Evolutionary conservation across 2,888 invertebrate species (phyloP).

Genomic region (Antitype chi): DNA sequence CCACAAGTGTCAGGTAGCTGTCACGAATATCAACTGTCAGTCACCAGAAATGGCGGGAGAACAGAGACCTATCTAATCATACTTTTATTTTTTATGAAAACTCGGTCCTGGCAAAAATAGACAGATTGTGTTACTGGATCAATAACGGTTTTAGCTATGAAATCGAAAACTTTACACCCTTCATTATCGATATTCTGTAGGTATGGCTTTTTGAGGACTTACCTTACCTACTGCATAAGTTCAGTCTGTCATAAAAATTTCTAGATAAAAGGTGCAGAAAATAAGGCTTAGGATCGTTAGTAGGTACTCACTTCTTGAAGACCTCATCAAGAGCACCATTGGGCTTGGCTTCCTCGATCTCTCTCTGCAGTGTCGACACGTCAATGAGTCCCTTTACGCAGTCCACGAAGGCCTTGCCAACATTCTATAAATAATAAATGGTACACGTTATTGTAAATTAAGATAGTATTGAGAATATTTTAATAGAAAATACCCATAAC

Average conservation of each 20-base stretch:
- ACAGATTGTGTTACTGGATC: no score
- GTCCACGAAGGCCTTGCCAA: constrained; percentile 83
- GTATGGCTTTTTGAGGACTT: neutral
- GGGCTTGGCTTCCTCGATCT: constrained; percentile 93
- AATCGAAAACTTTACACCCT: neutral
- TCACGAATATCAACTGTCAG: no score
- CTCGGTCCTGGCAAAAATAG: neutral
- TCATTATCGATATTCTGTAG: neutral
- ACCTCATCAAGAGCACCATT: constrained; percentile 93
- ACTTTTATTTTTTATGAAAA: neutral
- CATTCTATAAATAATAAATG: constrained; percentile 72
- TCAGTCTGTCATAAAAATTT: neutral
- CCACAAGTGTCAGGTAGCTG: no score
- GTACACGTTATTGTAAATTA: constrained; percentile 15
- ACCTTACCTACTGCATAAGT: neutral
- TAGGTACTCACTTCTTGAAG: constrained; percentile 91
- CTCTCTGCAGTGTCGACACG: constrained; percentile 90
- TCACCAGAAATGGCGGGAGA: no score
- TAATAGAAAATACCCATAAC: neutral
- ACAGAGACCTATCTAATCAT: neutral
- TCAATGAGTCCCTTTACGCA: constrained; percentile 92
- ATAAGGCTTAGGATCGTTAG: neutral
- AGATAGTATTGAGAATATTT: neutral
- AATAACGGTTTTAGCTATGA: neutral
- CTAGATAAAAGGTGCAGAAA: neutral